phyloP scores from a whole-genome alignment of 2,113 vertebrate species.

The Hemibates koningsi region DNA sequence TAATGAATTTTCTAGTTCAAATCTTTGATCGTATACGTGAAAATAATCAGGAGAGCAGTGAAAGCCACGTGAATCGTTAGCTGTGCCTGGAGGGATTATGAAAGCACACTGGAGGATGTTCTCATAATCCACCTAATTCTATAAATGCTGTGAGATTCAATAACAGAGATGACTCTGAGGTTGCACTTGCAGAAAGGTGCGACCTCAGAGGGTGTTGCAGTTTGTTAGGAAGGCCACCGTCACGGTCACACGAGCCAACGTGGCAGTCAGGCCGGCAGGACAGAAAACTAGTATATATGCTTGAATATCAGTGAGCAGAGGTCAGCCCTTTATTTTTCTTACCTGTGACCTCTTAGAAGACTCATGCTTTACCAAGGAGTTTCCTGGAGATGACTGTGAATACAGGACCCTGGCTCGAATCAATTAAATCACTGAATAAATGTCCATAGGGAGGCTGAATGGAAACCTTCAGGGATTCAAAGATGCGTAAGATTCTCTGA shows the following conservation, averaged over 20 bases:
- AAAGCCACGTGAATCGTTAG: not conserved
- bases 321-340: conserved; percentile 5
- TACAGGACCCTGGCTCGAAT: conserved; percentile 4
- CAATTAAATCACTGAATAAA: conserved; percentile 57
- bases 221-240: not conserved
- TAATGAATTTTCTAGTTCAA: not conserved
- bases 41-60: not conserved
- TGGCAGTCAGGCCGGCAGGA: not conserved
- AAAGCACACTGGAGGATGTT: not conserved
- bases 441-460: conserved; percentile 7
- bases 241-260: not conserved
- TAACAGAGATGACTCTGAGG: not conserved
- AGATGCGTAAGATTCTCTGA: conserved; percentile 6
- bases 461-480: conserved; percentile 29
- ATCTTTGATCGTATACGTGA: not conserved
- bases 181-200: not conserved
- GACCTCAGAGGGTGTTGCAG: not conserved
- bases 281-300: not conserved
- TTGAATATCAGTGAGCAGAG: conserved; percentile 16
- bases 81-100: not conserved
- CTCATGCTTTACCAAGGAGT: not conserved
- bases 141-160: not conserved
- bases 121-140: not conserved
- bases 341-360: conserved; percentile 1
- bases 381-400: not conserved